Conservation (phyloP, 2,797 vertebrate species). For the Crocodylus rhombifer region DNA sequence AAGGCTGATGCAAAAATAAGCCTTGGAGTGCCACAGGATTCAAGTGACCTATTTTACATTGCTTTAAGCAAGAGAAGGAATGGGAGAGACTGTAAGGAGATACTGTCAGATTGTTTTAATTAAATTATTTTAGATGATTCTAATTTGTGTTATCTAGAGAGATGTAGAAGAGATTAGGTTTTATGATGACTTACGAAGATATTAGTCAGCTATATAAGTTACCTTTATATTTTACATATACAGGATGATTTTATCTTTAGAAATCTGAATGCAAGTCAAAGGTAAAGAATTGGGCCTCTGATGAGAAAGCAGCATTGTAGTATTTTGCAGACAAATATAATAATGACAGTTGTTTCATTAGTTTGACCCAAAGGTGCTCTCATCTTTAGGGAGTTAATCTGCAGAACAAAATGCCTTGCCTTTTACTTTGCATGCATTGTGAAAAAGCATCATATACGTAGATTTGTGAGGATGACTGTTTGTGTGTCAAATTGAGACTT, state of each 20-base stretch:
- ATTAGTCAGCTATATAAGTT: background rate
- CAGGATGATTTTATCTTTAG: background rate
- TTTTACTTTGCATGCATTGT: background rate
- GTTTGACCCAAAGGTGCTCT: background rate
- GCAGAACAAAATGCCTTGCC: background rate
- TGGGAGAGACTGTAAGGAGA: no score
- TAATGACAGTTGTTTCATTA: background rate
- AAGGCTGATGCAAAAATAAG: background rate
- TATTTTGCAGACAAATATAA: background rate
- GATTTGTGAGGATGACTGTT: background rate
- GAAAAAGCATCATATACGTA: background rate
- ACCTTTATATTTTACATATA: background rate
- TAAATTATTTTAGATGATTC: background rate
- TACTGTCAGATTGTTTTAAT: background rate
- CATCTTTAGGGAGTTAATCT: background rate
- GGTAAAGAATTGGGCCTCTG: background rate
- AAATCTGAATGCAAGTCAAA: background rate
- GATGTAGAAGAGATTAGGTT: background rate
- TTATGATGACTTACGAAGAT: background rate
- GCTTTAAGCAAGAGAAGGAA: no score
- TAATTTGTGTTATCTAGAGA: background rate
- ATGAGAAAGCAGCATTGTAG: background rate
- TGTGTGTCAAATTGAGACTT: background rate
- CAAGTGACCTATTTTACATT: background rate
- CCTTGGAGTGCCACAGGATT: background rate